Evolutionary conservation across 2,888 invertebrate species (phyloP).

Genomic region (Cephus pygmeus): DNA sequence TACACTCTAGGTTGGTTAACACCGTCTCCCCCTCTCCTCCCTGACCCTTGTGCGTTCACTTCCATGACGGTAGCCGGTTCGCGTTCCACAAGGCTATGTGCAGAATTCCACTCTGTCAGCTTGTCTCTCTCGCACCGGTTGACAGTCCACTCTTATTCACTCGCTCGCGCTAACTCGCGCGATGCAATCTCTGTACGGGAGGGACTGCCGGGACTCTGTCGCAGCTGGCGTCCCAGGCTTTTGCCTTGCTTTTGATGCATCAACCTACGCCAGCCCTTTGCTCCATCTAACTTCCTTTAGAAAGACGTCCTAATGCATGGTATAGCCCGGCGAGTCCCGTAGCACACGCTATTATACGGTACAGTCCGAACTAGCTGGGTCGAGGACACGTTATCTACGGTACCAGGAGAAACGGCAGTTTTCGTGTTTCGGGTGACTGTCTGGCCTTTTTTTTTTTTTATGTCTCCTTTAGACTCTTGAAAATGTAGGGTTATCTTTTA

Average conservation of each 20-base stretch:
- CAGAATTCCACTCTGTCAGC: not conserved
- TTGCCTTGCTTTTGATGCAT: not conserved
- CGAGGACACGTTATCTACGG: not conserved
- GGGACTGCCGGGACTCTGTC: not conserved
- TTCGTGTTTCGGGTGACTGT: too few relatives aligned
- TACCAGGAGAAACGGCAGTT: not conserved
- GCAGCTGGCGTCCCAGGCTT: not conserved
- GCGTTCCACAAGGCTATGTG: not conserved
- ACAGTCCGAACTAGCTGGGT: not conserved
- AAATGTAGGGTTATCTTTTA: too few relatives aligned
- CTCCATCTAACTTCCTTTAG: not conserved
- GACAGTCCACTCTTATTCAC: not conserved
- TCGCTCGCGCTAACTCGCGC: not conserved
- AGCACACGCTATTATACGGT: not conserved
- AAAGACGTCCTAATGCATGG: not conserved
- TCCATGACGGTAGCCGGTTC: not conserved
- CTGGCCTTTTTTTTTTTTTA: too few relatives aligned
- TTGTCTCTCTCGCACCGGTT: not conserved
- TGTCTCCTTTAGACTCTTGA: too few relatives aligned
- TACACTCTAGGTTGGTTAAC: not conserved
- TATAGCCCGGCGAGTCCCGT: not conserved
- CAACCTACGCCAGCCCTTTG: not conserved
- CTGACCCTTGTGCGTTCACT: not conserved
- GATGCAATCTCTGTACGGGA: not conserved
- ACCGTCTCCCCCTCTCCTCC: not conserved